Base-by-base conservation (phyloP, 2,113 vertebrate species). In the Phasianus colchicus region DNA sequence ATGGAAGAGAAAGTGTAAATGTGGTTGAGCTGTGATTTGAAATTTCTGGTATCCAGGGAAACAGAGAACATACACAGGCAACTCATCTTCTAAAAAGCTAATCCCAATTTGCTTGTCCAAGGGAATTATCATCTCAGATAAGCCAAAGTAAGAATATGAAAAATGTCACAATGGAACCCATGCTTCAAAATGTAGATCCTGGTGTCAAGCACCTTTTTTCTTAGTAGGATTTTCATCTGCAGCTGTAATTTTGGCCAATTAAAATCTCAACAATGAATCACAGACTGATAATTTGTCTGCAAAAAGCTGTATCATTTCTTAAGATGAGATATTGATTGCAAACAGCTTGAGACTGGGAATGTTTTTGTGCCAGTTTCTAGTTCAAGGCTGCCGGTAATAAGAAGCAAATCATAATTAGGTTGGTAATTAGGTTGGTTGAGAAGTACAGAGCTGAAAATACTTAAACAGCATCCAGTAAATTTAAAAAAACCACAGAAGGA, bases 31-130 rank as follows among this genome's bases (percentile, higher is more conserved):
- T 66, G 38, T 70, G 67, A 50, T 36, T 58, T 73, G 60, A 76
- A 92, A 79, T 83, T 32, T 73, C 50, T 43, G 19, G 79, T 96
- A 93, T 93, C 93, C 88, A 88, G 91, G 92, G 90, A 92, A 95
- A 96, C 85, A 60, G 64, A 81, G 43, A 95, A 77, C 29, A 50
- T 5, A 75, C 42, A 55, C 9, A 7, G 36, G 47, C 45, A 91
- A 76, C 18, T 80, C 38, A 14, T 88, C 42, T 20, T 77, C 40
- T 88, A 36, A 83, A 80, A 95, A 38, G 27, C 47, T 74, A 80
- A 93, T 76, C 8, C 10, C 66, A 86, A 92, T 88, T 36, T 92
- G 27, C 40, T 86, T 80, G 64, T 86, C 30, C 64, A 55, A 86
- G 27, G 7, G 25, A 45, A 63, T 70, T 75, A 79, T 22, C 79